Evolutionary conservation across 2,113 vertebrate genomes (phyloP).

Genomic region (Etia nguti): DNA sequence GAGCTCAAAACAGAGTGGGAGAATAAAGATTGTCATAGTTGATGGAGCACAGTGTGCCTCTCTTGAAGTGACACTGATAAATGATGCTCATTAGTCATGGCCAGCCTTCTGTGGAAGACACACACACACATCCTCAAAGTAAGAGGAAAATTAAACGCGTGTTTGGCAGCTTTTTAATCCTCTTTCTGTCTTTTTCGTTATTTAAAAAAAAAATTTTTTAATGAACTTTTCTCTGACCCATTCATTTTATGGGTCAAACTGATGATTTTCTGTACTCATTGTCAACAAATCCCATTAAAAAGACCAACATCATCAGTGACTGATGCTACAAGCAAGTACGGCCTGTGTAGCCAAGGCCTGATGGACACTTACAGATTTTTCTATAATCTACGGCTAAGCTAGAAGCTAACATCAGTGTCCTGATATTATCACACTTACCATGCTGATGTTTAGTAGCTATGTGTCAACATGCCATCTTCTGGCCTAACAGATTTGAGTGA

Average conservation of each 20-base stretch:
- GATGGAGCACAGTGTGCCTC: neutral
- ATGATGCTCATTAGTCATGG: constrained; percentile 8
- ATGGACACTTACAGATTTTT: neutral
- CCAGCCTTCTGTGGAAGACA: neutral
- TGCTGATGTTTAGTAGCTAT: neutral
- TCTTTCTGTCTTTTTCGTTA: neutral
- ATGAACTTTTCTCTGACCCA: neutral
- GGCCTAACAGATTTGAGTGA: neutral
- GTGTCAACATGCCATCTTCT: neutral
- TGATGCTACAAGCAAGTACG: neutral
- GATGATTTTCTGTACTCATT: neutral
- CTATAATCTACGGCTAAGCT: neutral
- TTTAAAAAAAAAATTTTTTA: neutral
- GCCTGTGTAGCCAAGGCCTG: neutral
- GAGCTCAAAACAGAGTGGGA: neutral
- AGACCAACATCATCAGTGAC: neutral
- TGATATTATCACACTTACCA: neutral
- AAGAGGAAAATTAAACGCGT: neutral
- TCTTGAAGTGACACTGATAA: constrained; percentile 14
- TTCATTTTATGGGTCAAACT: neutral
- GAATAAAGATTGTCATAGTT: constrained; percentile 5
- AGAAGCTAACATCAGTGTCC: neutral
- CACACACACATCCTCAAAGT: neutral
- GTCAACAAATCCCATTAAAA: neutral
- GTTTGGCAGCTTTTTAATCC: neutral